Base-by-base conservation (phyloP, 53 echinoderm and acorn worm species). In the Glandiceps talaboti region DNA sequence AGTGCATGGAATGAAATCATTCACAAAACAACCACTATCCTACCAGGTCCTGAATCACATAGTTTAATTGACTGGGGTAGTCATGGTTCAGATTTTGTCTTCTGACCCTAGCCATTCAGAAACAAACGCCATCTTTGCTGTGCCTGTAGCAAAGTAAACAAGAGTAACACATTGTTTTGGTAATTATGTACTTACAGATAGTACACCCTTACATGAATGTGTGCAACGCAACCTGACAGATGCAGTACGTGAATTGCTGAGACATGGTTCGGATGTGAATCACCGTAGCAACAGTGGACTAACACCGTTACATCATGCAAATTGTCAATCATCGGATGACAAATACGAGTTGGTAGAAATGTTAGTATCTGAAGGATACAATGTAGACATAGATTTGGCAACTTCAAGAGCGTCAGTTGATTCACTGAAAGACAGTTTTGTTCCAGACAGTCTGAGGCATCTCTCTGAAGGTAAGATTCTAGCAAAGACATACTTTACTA, bases 171-270 rank as follows among this genome's bases (percentile, higher is more conserved):
- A n/a, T n/a, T 31, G 25, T 26, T 28, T 20, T 20, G 25, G 25
- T 32, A 1, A 76, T 20, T 80, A 31, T 75, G 1, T 1, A 27
- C 25, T 1, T 73, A 12, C 80, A 94, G 95, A 90, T 32, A 90
- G 92, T 31, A 90, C 83, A 26, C 88, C 88, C 0, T 85, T 94
- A 0, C 95, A 92, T 83, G 92, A 94, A 80, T 92, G 92, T 64
- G 88, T 94, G 1, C 80, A 88, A 14, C 83, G 81, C 14, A 88
- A 90, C 20, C 82, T 94, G 76, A 32, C 90, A 1, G 30, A 87
- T 31, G 81, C 88, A 27, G 85, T 86, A 0, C 73, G 82, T 33
- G 95, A 92, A 79, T 77, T 92, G 45, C 79, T 94, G 0, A 81
- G 81, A 25, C 85, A 85, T 27, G 95, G 92, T 14, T 81, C 84